phyloP scores from a whole-genome alignment of 2,797 vertebrate species.

The Enteromius unitaeniatus region DNA sequence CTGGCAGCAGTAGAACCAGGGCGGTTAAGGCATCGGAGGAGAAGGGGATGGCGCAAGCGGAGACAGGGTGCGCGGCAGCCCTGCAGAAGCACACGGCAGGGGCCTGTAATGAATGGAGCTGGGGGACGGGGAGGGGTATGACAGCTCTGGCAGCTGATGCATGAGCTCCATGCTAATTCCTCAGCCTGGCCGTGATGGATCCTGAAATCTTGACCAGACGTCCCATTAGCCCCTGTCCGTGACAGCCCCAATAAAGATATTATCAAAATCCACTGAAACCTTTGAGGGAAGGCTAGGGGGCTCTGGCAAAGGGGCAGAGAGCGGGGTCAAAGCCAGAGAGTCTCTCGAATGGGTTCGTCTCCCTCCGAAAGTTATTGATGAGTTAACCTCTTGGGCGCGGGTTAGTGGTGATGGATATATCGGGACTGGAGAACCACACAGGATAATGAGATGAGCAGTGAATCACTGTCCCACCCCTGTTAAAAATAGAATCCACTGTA shows the following conservation, averaged over 20 bases:
- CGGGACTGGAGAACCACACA: constrained; percentile 73
- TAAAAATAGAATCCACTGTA: constrained; percentile 79
- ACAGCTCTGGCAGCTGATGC: constrained; percentile 98
- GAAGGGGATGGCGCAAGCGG: constrained; percentile 55
- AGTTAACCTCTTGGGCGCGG: constrained; percentile 82
- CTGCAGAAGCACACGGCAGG: constrained; percentile 36
- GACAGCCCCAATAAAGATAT: constrained; percentile 92
- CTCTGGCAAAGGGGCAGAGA: constrained; percentile 74
- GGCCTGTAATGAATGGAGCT: constrained; percentile 88
- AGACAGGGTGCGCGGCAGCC: constrained; percentile 31
- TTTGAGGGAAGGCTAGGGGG: constrained; percentile 69
- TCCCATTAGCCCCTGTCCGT: constrained; percentile 98
- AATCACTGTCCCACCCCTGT: constrained; percentile 78
- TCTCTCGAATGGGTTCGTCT: constrained; percentile 77
- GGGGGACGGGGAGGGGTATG: constrained; percentile 81
- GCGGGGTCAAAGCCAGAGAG: constrained; percentile 73
- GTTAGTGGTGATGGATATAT: constrained; percentile 84
- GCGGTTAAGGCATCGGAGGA: constrained; percentile 2
- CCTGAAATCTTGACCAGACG: constrained; percentile 98
- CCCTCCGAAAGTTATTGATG: constrained; percentile 80
- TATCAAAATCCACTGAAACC: constrained; percentile 72
- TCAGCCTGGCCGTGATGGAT: constrained; percentile 93
- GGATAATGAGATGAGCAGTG: constrained; percentile 83
- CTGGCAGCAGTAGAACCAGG: constrained; percentile 23
- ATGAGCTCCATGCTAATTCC: constrained; percentile 94